These are phyloP conservation scores for Hapalemur alaotrensis DNA, from an alignment of 2,797 vertebrate species.

Conservation along the genomic window DNA sequence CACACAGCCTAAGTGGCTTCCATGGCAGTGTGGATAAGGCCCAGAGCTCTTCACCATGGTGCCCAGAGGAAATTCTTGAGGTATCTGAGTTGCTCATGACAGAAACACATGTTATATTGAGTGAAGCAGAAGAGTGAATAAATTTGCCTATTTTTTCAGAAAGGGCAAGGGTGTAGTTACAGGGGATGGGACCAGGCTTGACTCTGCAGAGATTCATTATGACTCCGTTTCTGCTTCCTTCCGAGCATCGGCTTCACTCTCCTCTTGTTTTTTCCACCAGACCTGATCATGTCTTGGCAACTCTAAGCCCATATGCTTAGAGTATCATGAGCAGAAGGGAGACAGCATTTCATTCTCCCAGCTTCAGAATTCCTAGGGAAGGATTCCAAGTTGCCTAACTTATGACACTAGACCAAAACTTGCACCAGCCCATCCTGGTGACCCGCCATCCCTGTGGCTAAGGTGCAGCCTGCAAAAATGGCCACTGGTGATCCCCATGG, in stretches of 20 bases:
- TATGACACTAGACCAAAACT: neutral
- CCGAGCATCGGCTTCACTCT: neutral
- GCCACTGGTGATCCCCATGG: neutral
- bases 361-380: neutral
- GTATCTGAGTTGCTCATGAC: neutral
- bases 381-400: neutral
- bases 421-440: neutral
- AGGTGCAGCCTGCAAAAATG: neutral
- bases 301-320: neutral
- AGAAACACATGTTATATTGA: neutral
- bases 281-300: neutral
- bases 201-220: neutral
- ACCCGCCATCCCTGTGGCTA: neutral
- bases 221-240: neutral
- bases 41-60: neutral
- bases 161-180: neutral
- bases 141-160: neutral
- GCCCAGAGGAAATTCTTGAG: neutral
- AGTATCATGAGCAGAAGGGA: neutral
- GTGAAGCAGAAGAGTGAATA: neutral
- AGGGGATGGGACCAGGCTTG: neutral
- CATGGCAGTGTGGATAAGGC: neutral
- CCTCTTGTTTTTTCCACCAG: neutral
- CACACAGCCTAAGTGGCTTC: neutral
- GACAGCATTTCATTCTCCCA: neutral